Conservation (phyloP, 2,888 invertebrate genomes). For the Pharmacophagus antenor region DNA sequence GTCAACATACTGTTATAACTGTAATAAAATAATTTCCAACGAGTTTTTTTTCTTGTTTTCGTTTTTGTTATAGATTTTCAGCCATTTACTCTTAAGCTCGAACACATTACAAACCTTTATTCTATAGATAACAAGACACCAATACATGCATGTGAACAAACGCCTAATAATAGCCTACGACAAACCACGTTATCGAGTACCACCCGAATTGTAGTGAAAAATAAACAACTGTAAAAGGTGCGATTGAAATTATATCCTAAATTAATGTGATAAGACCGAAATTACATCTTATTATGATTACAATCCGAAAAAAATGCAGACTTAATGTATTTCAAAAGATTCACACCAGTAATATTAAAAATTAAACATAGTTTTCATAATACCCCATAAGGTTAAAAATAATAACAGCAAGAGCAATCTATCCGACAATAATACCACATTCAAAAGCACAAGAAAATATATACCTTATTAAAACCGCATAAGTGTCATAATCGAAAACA, state of each 20-base stretch:
- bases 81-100: background rate
- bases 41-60: background rate
- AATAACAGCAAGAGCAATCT: background rate
- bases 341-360: background rate
- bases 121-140: background rate
- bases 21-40: background rate
- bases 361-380: background rate
- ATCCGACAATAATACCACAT: background rate
- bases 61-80: too few relatives aligned
- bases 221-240: background rate
- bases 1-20: background rate
- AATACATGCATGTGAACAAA: background rate
- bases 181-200: background rate
- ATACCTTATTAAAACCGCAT: background rate
- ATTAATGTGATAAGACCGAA: too few relatives aligned
- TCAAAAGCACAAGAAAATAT: background rate
- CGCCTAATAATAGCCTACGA: constrained; percentile 2
- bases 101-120: constrained; percentile 1
- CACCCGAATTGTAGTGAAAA: background rate
- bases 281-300: too few relatives aligned
- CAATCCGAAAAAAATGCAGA: background rate
- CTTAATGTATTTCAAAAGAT: background rate
- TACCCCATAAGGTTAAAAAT: constrained; percentile 2
- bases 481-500: background rate
- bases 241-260: background rate